A percentile compares a stretch with the other conserved stretches of the same genome.
These are phyloP conservation scores for Aphelenchoides bicaudatus DNA, from an alignment of 2,888 invertebrate genomes.

Conservation along the genomic window DNA sequence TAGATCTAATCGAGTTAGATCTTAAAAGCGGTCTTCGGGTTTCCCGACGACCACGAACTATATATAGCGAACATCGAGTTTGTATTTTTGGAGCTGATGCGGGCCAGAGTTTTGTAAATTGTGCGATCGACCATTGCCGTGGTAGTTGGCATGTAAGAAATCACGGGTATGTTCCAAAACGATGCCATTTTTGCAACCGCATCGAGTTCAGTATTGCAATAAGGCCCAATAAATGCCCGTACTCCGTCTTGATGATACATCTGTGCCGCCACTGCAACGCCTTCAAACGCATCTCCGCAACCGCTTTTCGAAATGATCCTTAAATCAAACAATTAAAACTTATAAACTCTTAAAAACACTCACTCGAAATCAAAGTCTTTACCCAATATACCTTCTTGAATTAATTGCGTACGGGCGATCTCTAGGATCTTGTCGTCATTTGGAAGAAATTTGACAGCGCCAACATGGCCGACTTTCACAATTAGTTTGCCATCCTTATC, in stretches of 20 bases:
- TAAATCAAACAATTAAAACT: slow-evolving; percentile 13
- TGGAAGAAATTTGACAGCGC: slow-evolving; percentile 43
- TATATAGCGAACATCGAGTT: no score
- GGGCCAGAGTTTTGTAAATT: slow-evolving; percentile 44
- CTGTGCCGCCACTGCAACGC: slow-evolving; percentile 56
- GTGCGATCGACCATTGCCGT: slow-evolving; percentile 18
- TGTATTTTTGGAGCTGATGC: slow-evolving; percentile 48
- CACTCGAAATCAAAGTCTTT: slow-evolving; percentile 39
- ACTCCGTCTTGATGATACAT: slow-evolving; percentile 57
- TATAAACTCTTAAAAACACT: not conserved
- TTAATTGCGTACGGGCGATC: slow-evolving; percentile 35
- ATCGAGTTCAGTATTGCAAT: slow-evolving; percentile 50
- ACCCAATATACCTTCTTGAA: slow-evolving; percentile 40
- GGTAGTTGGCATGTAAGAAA: slow-evolving; percentile 54
- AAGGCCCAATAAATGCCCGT: slow-evolving; percentile 56
- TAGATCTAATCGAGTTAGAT: no score
- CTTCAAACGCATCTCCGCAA: slow-evolving; percentile 57
- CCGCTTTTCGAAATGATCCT: slow-evolving; percentile 49
- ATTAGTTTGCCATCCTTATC: slow-evolving; percentile 28
- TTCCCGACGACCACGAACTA: no score
- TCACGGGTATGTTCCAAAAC: slow-evolving; percentile 57
- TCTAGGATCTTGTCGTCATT: slow-evolving; percentile 44
- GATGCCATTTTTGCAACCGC: slow-evolving; percentile 58
- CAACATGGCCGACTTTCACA: slow-evolving; percentile 44
- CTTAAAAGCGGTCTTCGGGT: no score